A percentile compares a stretch with the other conserved stretches of the same genome.
Evolutionary conservation across 2,113 vertebrate species (phyloP).

Genomic region (Psittacus erithacus): DNA sequence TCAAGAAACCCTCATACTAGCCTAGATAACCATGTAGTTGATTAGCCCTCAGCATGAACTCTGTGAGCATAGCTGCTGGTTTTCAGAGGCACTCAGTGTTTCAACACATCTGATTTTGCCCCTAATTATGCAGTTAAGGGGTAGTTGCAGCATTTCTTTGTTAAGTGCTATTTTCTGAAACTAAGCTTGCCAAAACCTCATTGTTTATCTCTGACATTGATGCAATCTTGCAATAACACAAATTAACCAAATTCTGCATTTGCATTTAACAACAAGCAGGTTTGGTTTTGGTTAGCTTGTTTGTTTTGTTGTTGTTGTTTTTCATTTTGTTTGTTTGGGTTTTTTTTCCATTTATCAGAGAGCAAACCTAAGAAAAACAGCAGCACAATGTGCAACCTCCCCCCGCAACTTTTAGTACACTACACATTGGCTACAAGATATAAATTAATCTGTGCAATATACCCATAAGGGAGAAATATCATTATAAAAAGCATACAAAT

Average conservation of each 20-base stretch:
- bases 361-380: background rate
- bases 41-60: background rate
- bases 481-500: background rate
- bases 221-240: background rate
- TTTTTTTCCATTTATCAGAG: background rate
- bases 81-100: background rate
- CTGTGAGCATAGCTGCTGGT: background rate
- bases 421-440: background rate
- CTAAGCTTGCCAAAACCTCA: background rate
- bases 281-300: background rate
- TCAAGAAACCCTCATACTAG: background rate
- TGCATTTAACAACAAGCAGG: background rate
- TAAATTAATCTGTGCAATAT: background rate
- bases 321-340: background rate
- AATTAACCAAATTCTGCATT: background rate
- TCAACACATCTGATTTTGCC: background rate
- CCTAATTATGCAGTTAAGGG: background rate
- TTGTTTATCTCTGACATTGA: background rate
- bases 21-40: background rate
- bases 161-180: background rate
- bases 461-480: background rate
- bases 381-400: background rate
- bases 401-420: background rate
- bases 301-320: background rate
- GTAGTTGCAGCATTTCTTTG: background rate